Evolutionary conservation across 2,888 invertebrate genomes (phyloP), one percentile per base, ranked within the genome.

Genomic region (Troides oblongomaculatus): DNA sequence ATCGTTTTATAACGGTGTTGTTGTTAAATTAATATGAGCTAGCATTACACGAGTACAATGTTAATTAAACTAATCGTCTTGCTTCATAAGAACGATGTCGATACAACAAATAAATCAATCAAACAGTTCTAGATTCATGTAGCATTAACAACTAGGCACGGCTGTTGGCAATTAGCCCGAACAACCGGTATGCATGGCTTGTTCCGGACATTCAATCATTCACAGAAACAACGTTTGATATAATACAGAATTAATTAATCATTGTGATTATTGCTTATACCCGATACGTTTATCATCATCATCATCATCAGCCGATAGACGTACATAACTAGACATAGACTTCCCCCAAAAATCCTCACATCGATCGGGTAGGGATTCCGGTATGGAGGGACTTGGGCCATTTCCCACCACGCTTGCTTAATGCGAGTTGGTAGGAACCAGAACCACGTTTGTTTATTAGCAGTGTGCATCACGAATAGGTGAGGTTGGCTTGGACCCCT

Each of bases 131-230:
- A 66, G 66, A 70, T 46, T 58, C 62, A 53, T 59, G 36, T 36
- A n/a, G 50, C 30, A 39, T 30, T 67, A 30, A 46, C 57, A 21
- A 65, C 62, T 23, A 58, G 62, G 36, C 69, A 62, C 58, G 46
- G 23, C 23, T 50, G 53, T 23, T 70, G 69, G 69, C 69, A 70
- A 58, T 63, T 36, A 59, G 66, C 69, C 69, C 69, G 39, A 43
- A 25, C 60, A 39, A 59, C 36, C 46, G 36, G 50, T 50, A 61
- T 23, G 23, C 18, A 61, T 43, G 30, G 62, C 43, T 39, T 62
- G 66, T 62, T 70, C 69, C 66, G 66, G 66, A n/a, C 57, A 62
- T 46, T 62, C 50, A 62, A 65, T 65, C 62, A 61, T 39, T 64
- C 50, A 39, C 21, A 21, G 36, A 58, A 58, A 59, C 58, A 64